Conservation (phyloP, 2,888 invertebrate species). For the Phortica magna region DNA sequence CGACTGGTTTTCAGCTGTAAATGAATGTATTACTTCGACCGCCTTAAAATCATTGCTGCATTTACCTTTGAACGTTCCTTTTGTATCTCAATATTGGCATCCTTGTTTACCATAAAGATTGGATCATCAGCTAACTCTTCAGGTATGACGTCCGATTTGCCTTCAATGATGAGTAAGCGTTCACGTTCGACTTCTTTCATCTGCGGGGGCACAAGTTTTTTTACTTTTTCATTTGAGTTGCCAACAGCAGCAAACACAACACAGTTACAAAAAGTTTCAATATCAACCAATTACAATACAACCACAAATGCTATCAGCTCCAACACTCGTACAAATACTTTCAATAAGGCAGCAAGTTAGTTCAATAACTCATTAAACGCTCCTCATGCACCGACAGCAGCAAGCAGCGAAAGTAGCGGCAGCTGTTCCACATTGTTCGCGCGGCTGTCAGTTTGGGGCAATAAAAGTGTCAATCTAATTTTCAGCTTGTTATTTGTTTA, state of each 20-base stretch:
- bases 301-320: background rate
- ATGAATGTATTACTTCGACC: background rate
- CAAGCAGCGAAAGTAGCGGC: background rate
- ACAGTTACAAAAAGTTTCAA: background rate
- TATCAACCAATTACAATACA: background rate
- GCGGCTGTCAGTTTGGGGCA: slow-evolving; percentile 25
- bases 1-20: slow-evolving; percentile 76
- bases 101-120: slow-evolving; percentile 80
- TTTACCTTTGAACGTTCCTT: slow-evolving; percentile 79
- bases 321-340: background rate
- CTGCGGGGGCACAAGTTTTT: slow-evolving; percentile 61
- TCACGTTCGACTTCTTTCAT: slow-evolving; percentile 82
- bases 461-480: slow-evolving; percentile 37
- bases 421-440: background rate
- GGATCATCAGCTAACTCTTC: slow-evolving; percentile 82
- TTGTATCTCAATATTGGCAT: slow-evolving; percentile 79
- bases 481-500: slow-evolving; percentile 27
- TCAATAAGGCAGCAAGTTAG: background rate
- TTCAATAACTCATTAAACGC: slow-evolving; percentile 37
- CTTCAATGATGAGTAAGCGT: slow-evolving; percentile 81
- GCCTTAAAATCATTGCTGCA: background rate
- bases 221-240: background rate
- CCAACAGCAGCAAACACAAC: background rate
- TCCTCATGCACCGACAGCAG: slow-evolving; percentile 1
- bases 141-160: slow-evolving; percentile 81